Percentiles rank a stretch among this genome's conserved stretches.
Conservation (phyloP, 2,113 vertebrate genomes). For the Nothobranchius furzeri region DNA sequence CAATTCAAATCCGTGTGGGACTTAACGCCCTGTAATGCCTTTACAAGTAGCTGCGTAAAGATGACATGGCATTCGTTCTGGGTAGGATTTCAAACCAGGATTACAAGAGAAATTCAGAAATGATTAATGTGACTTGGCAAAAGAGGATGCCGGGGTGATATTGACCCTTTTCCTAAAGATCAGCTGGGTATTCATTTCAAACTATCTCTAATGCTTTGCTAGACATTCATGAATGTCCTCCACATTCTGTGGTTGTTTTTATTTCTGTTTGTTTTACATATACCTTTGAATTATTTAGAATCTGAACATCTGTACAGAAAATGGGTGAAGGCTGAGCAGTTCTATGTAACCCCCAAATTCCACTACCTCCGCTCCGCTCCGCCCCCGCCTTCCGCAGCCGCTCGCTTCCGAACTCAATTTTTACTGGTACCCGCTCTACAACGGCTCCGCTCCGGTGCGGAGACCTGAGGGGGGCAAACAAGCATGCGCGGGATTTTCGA, state of each 20-base stretch:
- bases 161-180: constrained; percentile 20
- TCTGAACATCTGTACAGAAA: background rate
- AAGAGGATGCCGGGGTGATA: constrained; percentile 45
- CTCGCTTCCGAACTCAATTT: too few species aligned
- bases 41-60: constrained; percentile 81
- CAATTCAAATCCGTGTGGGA: constrained; percentile 80
- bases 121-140: constrained; percentile 79
- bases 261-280: background rate
- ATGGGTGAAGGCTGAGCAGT: too few species aligned
- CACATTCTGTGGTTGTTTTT: background rate
- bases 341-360: too few species aligned
- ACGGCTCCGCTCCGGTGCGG: too few species aligned
- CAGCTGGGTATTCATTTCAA: constrained; percentile 33
- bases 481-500: too few species aligned
- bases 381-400: too few species aligned
- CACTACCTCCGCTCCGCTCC: too few species aligned
- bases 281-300: background rate
- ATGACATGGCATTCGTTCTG: constrained; percentile 85
- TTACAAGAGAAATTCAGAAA: constrained; percentile 85
- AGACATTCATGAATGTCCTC: constrained; percentile 13
- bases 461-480: too few species aligned
- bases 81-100: constrained; percentile 74
- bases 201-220: constrained; percentile 31
- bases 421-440: too few species aligned
- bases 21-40: constrained; percentile 81